Base-by-base conservation (phyloP, 2,888 invertebrate species). In the Gasteruption jaculator region DNA sequence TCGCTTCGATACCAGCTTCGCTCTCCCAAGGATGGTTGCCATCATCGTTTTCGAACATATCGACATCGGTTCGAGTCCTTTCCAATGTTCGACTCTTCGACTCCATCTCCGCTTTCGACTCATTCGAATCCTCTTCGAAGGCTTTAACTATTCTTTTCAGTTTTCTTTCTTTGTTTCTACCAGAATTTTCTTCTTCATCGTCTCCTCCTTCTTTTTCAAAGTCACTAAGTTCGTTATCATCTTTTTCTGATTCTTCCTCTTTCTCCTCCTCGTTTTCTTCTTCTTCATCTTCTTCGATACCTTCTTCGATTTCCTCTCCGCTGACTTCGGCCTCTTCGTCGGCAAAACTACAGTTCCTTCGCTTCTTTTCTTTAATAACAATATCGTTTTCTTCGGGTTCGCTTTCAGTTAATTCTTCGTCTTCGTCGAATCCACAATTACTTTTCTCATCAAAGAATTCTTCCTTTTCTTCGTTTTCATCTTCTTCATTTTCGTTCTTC, bases 291-390 rank as follows among this genome's bases (percentile, higher is more conserved):
- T 44, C 29, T 50, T 41, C 20, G 44, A 46, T 22, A 46, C 39
- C 22, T 64, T 74, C 72, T 46, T 72, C 73, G 39, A 61, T 64
- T 30, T 77, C 76, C 40, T 75, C 73, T 18, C 74, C 67, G 26
- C 70, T 70, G 14, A 65, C 60, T 40, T 72, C 75, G 52, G 76
- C 76, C 50, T 81, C 82, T 15, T 77, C 73, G 50, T 76, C 74
- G 34, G 68, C 57, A 56, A 73, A 74, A 4, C 59, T 60, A 34
- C 54, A 63, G 54, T 65, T 50, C 43, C 54, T 63, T 54, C 45
- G 54, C 29, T 46, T 57, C 32, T 48, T 54, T 10, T 60, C 60
- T 10, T 43, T 46, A 3, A 56, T 48, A 5, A 49, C 44, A 3
- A 65, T 60, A 45, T 73, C 74, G 32, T 73, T 58, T 20, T 69